Base-by-base conservation (phyloP, 2,888 invertebrate species). In the Noctua fimbriata region DNA sequence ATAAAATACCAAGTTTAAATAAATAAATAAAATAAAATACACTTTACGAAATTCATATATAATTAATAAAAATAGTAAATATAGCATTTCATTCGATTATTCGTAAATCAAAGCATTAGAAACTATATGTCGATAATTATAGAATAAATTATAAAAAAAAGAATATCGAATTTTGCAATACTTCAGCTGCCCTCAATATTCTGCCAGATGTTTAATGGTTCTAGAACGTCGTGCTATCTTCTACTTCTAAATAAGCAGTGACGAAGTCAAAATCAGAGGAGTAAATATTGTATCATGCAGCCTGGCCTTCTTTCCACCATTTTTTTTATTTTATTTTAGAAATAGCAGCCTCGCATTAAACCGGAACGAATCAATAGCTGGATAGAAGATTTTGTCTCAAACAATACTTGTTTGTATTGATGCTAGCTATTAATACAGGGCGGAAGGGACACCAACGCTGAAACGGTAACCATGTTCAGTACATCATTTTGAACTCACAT, bases 151-250 rank as follows among this genome's bases (percentile, higher is more conserved):
- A 1, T 10, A 52, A 21, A 21, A 67, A 74, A 21, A 7, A 18
- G 0, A 49, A 21, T 41, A 2, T 6, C 41, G 24, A 58, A 6
- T 83, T 77, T 69, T 55, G 44, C 52, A 55, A 55, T 84, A 80
- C 32, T 67, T 58, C 21, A 55, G 24, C 7, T 52, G 10, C 1
- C 9, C 44, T 28, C 21, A 58, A 32, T 76, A n/a, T 47, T 10
- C 32, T 52, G 18, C 2, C n/a, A 21, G 4, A 32, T 60, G 44
- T 44, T 5, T 36, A 69, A 18, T 44, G 60, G 28, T 81, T 55
- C 18, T 55, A 52, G 6, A 65, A 55, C 12, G 1, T n/a, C 18
- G 77, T 75, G 18, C 60, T 24, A 63, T 4, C 10, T 32, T 32
- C 32, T 63, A 41, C 28, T 18, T 76, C 49, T 49, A 52, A 63